phyloP scores from a whole-genome alignment of 2,113 vertebrate genomes.

The Sturnira hondurensis region DNA sequence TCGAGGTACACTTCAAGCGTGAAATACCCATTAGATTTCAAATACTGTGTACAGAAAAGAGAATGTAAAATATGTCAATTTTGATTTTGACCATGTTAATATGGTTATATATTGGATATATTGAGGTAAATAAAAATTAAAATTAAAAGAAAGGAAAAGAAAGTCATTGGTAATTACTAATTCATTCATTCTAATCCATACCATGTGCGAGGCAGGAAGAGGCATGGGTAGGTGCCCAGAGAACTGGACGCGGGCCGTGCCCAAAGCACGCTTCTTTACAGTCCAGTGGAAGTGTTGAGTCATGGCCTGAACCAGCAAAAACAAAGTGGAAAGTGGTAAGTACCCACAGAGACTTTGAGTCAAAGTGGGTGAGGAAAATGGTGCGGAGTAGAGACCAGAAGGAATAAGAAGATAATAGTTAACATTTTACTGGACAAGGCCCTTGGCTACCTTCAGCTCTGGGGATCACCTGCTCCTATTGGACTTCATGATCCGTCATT shows the following conservation, averaged over 20 bases:
- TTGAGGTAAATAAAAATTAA: neutral
- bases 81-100: neutral
- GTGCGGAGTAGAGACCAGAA: neutral
- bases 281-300: neutral
- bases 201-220: neutral
- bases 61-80: neutral
- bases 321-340: neutral
- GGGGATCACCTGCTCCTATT: neutral
- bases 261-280: accelerated
- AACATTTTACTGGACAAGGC: neutral
- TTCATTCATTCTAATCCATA: neutral
- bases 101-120: neutral
- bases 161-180: neutral
- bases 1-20: neutral
- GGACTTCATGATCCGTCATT: neutral
- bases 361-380: neutral
- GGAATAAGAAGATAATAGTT: neutral
- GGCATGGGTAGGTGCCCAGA: neutral
- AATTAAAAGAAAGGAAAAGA: neutral
- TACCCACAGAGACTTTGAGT: neutral
- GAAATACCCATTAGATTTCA: neutral
- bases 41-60: neutral
- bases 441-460: neutral
- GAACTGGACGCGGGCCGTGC: neutral
- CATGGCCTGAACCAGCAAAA: neutral